Conservation (phyloP, 2,797 vertebrate genomes). For the Fistularia tabacaria region DNA sequence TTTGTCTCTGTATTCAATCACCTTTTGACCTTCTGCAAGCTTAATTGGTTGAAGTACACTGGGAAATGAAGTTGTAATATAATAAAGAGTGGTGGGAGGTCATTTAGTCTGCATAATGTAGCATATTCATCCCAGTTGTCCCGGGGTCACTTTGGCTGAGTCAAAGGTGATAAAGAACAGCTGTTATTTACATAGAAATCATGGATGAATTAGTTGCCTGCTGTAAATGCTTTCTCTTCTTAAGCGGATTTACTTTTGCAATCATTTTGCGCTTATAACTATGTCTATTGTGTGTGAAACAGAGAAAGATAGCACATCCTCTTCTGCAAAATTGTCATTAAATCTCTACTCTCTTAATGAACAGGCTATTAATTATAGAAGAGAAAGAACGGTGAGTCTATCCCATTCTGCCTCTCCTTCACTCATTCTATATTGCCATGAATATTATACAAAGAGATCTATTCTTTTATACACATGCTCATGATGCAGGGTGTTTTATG, state of each 20-base stretch:
- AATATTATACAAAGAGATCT: slow-evolving; percentile 43
- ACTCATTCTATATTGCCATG: slow-evolving; percentile 30
- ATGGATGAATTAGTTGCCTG: slow-evolving; percentile 4
- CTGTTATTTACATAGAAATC: slow-evolving; percentile 44
- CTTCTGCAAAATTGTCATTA: slow-evolving; percentile 47
- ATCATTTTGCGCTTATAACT: slow-evolving; percentile 29
- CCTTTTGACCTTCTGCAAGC: slow-evolving; percentile 52
- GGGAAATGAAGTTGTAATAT: slow-evolving; percentile 56
- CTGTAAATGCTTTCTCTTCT: slow-evolving; percentile 21
- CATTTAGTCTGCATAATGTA: slow-evolving; percentile 58
- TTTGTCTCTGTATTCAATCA: slow-evolving; percentile 44
- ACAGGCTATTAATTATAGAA: slow-evolving; percentile 43
- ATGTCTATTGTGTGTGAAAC: slow-evolving; percentile 3
- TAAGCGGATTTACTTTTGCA: slow-evolving; percentile 43
- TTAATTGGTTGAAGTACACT: slow-evolving; percentile 60
- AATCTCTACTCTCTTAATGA: slow-evolving; percentile 37
- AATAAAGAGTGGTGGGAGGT: slow-evolving; percentile 45
- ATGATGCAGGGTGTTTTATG: slow-evolving; percentile 23
- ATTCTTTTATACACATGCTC: slow-evolving; percentile 26
- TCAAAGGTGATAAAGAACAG: slow-evolving; percentile 55
- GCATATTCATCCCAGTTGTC: slow-evolving; percentile 47
- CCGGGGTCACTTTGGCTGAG: slow-evolving; percentile 26
- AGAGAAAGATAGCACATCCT: slow-evolving; percentile 14
- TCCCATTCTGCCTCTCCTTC: slow-evolving; percentile 20
- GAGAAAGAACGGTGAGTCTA: slow-evolving; percentile 28